Evolutionary conservation across 2,797 vertebrate species (phyloP).

Genomic region (Corythornis leucogaster): DNA sequence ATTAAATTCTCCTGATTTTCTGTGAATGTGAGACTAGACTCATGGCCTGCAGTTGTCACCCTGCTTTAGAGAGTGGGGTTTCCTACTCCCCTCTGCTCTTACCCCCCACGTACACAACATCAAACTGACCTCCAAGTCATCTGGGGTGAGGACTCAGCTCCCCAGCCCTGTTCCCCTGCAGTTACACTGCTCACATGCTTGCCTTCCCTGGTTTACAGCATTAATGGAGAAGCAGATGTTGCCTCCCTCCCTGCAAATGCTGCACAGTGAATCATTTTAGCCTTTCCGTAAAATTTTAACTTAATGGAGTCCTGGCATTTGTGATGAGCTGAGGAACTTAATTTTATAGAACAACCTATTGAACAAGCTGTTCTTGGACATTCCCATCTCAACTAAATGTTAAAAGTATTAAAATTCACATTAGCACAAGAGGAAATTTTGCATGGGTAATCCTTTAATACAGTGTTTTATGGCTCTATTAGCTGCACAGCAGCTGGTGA

Average conservation of each 20-base stretch:
- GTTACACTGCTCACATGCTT: conserved; percentile 15
- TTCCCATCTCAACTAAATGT: conserved; percentile 89
- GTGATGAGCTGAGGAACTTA: conserved; percentile 86
- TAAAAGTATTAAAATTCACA: conserved; percentile 91
- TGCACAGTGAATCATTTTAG: conserved; percentile 84
- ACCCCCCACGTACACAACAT: not conserved
- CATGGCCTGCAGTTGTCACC: not conserved
- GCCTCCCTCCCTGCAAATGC: conserved; percentile 68
- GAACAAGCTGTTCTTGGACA: conserved; percentile 89
- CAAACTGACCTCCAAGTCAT: conserved; percentile 17
- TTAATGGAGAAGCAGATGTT: conserved; percentile 81
- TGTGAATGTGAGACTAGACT: not conserved
- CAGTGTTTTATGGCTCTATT: conserved; percentile 89
- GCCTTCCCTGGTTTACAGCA: conserved; percentile 57
- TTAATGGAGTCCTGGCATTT: conserved; percentile 89
- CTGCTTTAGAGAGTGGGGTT: not conserved
- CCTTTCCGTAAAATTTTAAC: conserved; percentile 84
- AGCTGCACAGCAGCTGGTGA: conserved; percentile 88
- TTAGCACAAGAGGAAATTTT: conserved; percentile 87
- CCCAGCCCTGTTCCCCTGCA: conserved; percentile 2
- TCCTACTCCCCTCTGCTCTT: not conserved
- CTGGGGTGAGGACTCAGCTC: not conserved
- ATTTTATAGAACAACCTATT: conserved; percentile 90
- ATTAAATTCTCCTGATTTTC: not conserved
- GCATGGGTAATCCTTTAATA: conserved; percentile 90